A percentile compares a stretch with the other conserved stretches of the same genome.
These are phyloP conservation scores for Lagocephalus sceleratus DNA, from an alignment of 2,797 vertebrate species.

Conservation along the genomic window DNA sequence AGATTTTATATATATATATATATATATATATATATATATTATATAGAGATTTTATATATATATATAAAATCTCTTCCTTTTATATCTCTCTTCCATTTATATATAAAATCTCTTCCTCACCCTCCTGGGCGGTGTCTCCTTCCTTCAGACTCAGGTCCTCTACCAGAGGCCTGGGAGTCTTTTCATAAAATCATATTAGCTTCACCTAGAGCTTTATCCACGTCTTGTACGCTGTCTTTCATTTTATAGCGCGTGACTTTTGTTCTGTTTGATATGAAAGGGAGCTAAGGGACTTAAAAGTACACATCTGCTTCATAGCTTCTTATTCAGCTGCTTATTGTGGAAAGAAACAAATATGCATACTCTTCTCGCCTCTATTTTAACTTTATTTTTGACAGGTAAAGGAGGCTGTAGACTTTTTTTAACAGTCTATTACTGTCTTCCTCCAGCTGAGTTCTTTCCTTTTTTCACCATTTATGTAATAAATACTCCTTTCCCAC, in stretches of 20 bases:
- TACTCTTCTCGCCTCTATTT: conserved; percentile 33
- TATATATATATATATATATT: too few species aligned
- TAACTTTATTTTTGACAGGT: conserved; percentile 32
- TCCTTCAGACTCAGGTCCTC: too few species aligned
- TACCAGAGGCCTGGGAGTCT: too few species aligned
- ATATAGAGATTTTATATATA: too few species aligned
- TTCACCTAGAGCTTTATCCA: too few species aligned
- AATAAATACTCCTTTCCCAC: conserved; percentile 77
- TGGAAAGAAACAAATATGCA: neutral
- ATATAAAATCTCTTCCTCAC: too few species aligned
- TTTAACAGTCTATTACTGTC: conserved; percentile 40
- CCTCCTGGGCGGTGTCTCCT: too few species aligned
- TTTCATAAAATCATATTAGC: too few species aligned
- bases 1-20: too few species aligned
- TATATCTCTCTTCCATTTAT: too few species aligned
- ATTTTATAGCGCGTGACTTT: conserved; percentile 3
- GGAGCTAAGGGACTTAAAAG: neutral
- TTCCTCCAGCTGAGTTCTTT: conserved; percentile 45
- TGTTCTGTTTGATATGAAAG: conserved; percentile 1
- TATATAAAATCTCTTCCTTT: too few species aligned
- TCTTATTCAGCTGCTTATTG: neutral
- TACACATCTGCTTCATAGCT: neutral
- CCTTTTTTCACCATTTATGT: conserved; percentile 71
- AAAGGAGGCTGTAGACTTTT: conserved; percentile 39
- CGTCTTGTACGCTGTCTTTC: neutral